Evolutionary conservation across 2,113 vertebrate species (phyloP).

Genomic region (Balaenoptera acutorostrata): DNA sequence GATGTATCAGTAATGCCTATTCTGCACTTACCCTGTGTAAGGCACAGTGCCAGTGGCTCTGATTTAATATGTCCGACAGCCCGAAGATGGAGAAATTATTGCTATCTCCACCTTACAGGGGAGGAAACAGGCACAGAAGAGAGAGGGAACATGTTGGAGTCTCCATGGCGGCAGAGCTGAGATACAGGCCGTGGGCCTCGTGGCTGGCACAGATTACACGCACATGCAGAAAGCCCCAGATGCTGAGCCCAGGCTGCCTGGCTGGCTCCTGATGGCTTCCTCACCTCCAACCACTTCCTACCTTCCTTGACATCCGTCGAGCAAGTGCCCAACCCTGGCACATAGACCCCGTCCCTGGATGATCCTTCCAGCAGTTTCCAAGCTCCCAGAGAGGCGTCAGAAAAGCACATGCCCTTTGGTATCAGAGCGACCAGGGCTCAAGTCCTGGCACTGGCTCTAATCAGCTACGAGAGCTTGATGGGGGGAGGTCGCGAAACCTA

Average conservation of each 20-base stretch:
- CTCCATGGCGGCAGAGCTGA: neutral
- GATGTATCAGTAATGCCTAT: neutral
- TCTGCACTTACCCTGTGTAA: no score
- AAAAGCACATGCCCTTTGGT: neutral
- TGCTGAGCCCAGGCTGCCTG: neutral
- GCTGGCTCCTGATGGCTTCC: neutral
- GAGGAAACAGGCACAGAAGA: neutral
- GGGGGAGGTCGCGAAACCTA: neutral
- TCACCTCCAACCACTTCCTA: neutral
- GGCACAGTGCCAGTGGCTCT: neutral
- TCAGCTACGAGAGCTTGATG: neutral
- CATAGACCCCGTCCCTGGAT: neutral
- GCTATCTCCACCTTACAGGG: neutral
- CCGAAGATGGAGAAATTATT: neutral
- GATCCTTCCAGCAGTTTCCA: neutral
- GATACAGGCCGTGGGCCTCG: fast-evolving
- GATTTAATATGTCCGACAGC: neutral
- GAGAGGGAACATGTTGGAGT: neutral
- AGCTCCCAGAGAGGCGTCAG: neutral
- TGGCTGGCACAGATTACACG: neutral
- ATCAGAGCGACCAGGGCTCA: neutral
- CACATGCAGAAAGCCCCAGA: neutral
- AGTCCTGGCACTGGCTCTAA: neutral
- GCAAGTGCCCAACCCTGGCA: neutral
- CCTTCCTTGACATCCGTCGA: neutral